phyloP scores from a whole-genome alignment of 2,113 vertebrate genomes.

The Cyanoramphus novaezelandiae region DNA sequence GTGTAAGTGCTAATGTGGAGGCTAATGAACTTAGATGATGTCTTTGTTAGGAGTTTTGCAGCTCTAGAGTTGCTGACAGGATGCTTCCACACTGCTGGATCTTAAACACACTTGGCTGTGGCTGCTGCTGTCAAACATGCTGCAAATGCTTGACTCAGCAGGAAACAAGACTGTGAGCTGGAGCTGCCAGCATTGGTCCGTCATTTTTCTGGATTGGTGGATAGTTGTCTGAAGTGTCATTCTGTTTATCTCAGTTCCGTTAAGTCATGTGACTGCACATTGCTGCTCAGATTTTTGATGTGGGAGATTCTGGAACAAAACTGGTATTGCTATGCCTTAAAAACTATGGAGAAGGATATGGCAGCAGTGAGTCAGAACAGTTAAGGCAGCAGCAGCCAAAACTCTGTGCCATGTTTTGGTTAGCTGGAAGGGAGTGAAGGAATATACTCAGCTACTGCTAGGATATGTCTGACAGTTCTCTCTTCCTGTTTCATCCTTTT shows the following conservation, averaged over 20 bases:
- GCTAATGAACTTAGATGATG: not conserved
- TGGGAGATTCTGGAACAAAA: not conserved
- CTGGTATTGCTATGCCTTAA: not conserved
- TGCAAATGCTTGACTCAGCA: not conserved
- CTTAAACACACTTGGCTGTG: not conserved
- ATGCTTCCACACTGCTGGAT: not conserved
- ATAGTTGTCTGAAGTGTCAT: not conserved
- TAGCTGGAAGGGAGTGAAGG: constrained; percentile 35
- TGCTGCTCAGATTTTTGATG: not conserved
- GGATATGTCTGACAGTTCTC: constrained; percentile 7
- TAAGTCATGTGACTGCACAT: not conserved
- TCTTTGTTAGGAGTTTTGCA: not conserved
- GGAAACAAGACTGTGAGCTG: not conserved
- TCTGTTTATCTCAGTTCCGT: not conserved
- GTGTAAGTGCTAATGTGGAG: not conserved
- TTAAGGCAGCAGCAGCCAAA: constrained; percentile 36
- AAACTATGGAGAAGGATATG: not conserved
- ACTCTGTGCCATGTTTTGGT: constrained; percentile 23
- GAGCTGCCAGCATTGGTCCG: not conserved
- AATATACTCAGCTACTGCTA: not conserved
- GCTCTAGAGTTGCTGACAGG: not conserved
- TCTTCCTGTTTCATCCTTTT: not conserved
- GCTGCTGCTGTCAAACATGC: not conserved
- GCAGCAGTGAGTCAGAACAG: not conserved
- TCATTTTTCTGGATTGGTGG: not conserved